Evolutionary conservation across 2,797 vertebrate genomes (phyloP).

Genomic region (Danio kyathit): DNA sequence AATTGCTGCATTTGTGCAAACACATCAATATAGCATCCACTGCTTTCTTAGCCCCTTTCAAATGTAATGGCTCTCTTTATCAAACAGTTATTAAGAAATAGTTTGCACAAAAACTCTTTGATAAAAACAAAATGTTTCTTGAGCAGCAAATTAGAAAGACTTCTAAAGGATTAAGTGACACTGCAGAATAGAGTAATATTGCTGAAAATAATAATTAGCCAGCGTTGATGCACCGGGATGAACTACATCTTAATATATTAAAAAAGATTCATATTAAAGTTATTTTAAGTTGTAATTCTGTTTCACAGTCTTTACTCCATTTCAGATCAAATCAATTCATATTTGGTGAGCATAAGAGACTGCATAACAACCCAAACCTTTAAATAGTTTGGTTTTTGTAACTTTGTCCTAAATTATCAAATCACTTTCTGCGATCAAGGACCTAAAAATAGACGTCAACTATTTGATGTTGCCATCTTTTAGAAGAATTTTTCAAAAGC

Average conservation of each 20-base stretch:
- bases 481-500: neutral
- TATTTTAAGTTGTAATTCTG: neutral
- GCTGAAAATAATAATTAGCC: no score
- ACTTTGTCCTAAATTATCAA: neutral
- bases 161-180: neutral
- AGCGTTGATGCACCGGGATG: neutral
- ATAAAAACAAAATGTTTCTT: neutral
- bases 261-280: neutral
- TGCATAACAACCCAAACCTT: no score
- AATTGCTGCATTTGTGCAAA: no score
- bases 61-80: neutral
- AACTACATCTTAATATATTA: neutral
- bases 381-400: neutral
- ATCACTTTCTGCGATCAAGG: no score
- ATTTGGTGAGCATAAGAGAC: neutral
- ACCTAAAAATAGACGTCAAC: neutral
- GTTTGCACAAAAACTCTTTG: neutral
- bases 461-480: neutral
- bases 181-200: neutral
- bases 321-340: neutral
- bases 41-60: no score
- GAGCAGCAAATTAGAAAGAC: neutral
- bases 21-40: no score
- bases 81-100: neutral
- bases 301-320: neutral